Evolutionary conservation across 2,797 vertebrate genomes (phyloP).

Genomic region (Poeciliopsis turneri): DNA sequence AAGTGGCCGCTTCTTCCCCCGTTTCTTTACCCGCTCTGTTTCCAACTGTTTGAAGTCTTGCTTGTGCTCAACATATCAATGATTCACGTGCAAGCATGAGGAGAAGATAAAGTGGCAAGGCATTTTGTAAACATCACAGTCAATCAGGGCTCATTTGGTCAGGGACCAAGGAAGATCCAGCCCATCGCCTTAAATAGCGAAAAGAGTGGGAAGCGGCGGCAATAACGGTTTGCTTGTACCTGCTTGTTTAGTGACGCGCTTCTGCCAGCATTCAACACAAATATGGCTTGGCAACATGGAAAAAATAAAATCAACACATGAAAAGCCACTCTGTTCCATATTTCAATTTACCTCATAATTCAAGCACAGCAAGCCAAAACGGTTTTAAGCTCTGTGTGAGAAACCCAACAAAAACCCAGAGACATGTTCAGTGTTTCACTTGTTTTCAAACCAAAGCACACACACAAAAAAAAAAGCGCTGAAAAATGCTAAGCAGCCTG

Average conservation of each 20-base stretch:
- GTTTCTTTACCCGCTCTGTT: slow-evolving; percentile 7
- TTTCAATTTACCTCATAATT: slow-evolving; percentile 20
- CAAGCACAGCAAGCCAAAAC: neutral
- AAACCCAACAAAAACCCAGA: slow-evolving; percentile 18
- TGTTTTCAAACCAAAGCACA: slow-evolving; percentile 5
- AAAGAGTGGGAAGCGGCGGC: slow-evolving; percentile 4
- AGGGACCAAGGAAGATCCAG: slow-evolving; percentile 66
- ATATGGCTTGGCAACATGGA: slow-evolving; percentile 23
- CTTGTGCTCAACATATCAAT: neutral
- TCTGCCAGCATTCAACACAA: slow-evolving; percentile 27
- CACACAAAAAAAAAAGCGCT: slow-evolving; percentile 13
- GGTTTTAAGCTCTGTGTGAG: neutral
- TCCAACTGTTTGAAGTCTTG: slow-evolving; percentile 20
- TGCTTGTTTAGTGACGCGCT: slow-evolving; percentile 40
- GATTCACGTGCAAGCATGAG: neutral
- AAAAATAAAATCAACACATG: slow-evolving; percentile 12
- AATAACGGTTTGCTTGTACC: slow-evolving; percentile 55
- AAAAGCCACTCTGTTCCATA: slow-evolving; percentile 20
- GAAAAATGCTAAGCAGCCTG: slow-evolving; percentile 61
- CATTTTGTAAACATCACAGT: slow-evolving; percentile 73
- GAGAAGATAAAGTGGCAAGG: slow-evolving; percentile 42
- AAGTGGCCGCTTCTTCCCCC: slow-evolving; percentile 25
- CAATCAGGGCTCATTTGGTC: slow-evolving; percentile 80
- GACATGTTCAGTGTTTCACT: slow-evolving; percentile 7
- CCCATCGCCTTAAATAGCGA: slow-evolving; percentile 38